A percentile compares a stretch with the other conserved stretches of the same genome.
phyloP scores from a whole-genome alignment of 1,140 invertebrate species.

The Hycleus cichorii region DNA sequence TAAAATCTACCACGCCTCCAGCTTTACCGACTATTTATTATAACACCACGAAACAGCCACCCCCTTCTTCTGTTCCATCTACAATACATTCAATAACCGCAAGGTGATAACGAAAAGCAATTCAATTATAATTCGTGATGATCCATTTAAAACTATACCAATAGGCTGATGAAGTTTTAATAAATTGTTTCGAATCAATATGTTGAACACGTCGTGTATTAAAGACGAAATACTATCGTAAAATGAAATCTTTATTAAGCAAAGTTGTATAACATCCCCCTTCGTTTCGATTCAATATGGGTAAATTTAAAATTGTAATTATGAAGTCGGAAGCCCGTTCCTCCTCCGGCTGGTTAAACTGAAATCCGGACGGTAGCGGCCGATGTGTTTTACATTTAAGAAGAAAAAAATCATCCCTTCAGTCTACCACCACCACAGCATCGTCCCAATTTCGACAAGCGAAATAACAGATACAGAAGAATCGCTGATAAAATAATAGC shows the following conservation, averaged over 20 bases:
- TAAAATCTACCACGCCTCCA: conserved; percentile 22
- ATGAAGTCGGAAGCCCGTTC: conserved; percentile 22
- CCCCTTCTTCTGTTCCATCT: too few relatives aligned
- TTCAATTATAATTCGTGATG: conserved; percentile 35
- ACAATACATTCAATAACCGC: conserved; percentile 10
- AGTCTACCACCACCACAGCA: conserved; percentile 1
- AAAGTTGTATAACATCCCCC: conserved; percentile 3
- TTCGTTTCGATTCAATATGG: conserved; percentile 1
- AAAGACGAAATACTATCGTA: conserved; percentile 12
- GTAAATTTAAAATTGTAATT: conserved; percentile 27
- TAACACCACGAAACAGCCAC: too few relatives aligned
- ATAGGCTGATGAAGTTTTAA: too few relatives aligned
- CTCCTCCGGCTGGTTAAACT: conserved; percentile 18
- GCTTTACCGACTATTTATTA: conserved; percentile 6
- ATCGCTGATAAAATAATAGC: conserved; percentile 18
- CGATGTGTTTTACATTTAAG: not conserved
- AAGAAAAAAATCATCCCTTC: not conserved
- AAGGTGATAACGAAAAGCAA: conserved; percentile 28
- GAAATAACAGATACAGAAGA: conserved; percentile 3
- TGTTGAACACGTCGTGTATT: not conserved
- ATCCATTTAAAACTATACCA: conserved; percentile 3
- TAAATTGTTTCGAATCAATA: too few relatives aligned
- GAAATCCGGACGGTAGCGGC: conserved; percentile 10
- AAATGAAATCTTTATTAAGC: conserved; percentile 19
- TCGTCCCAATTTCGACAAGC: too few relatives aligned